Evolutionary conservation across 2,888 invertebrate genomes (phyloP), one percentile per base, ranked within the genome.

Genomic region (Nezara viridula): DNA sequence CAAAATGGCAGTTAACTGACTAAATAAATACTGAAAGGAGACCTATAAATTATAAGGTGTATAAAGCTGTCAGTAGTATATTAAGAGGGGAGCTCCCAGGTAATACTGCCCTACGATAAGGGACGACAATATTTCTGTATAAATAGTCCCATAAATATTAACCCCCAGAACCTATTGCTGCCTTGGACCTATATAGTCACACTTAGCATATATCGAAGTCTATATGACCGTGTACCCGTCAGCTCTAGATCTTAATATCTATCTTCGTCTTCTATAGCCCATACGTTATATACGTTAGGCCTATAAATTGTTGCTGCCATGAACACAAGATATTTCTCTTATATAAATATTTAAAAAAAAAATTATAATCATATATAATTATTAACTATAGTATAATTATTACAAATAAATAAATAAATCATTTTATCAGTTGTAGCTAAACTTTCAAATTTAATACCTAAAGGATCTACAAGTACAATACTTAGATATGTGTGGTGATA

Each of bases 91-190:
- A 19, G 44, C 4, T 4, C 5, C 27, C 44, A 81, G 81, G 40
- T 81, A 44, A 81, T 81, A 81, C 81, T 37, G 37, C 1, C 66
- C 44, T 12, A 6, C 44, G 81, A 81, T 81, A 81, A 81, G 81
- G 81, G 44, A 40, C 81, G n/a, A 81, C 81, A 81, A 81, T 81
- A 81, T 81, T 81, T 81, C 81, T 81, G 81, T 47, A 81, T 81
- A 81, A 81, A 81, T 81, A 81, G 44, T 47, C 40, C n/a, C 40
- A 81, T 81, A 81, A 81, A 81, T 81, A 81, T 81, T 81, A 37
- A 81, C 7, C n/a, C 12, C 24, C 5, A 2, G 1, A 7, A 4
- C 24, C 81, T 47, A 81, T 81, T 44, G 44, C 40, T 5, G 77
- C 16, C 40, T 10, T 9, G 10, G 40, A 77, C 24, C 77, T 77